Evolutionary conservation across 2,888 invertebrate genomes (phyloP).

Genomic region (Cephus nigrinus): DNA sequence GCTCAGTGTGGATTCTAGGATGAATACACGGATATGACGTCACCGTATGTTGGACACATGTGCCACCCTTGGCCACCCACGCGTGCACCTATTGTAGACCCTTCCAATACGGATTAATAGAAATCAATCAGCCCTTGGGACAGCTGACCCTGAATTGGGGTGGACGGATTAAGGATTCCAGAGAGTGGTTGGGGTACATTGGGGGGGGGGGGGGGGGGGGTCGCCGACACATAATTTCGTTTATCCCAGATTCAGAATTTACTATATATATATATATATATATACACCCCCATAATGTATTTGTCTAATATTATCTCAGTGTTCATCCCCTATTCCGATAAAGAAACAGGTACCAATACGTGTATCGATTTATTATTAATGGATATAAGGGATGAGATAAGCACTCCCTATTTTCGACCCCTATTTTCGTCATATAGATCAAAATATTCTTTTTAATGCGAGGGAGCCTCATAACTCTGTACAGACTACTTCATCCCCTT

Average conservation of each 20-base stretch:
- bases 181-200: not conserved
- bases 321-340: not conserved
- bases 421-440: not conserved
- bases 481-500: not conserved
- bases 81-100: constrained; percentile 38
- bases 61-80: constrained; percentile 35
- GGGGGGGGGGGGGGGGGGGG: not conserved
- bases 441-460: not conserved
- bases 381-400: not conserved
- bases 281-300: no score
- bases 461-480: not conserved
- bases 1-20: constrained; percentile 27
- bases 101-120: constrained; percentile 38
- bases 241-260: not conserved
- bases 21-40: constrained; percentile 31
- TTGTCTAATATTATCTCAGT: not conserved
- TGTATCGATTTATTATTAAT: not conserved
- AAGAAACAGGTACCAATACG: not conserved
- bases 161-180: constrained; percentile 1
- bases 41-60: constrained; percentile 28
- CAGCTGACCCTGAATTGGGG: constrained; percentile 36
- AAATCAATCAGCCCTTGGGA: constrained; percentile 43
- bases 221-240: not conserved
- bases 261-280: not conserved
- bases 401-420: not conserved